Percentiles rank a stretch among this genome's conserved stretches.
These are phyloP conservation scores for Xiphydria camelus DNA, from an alignment of 2,888 invertebrate species.

Conservation along the genomic window DNA sequence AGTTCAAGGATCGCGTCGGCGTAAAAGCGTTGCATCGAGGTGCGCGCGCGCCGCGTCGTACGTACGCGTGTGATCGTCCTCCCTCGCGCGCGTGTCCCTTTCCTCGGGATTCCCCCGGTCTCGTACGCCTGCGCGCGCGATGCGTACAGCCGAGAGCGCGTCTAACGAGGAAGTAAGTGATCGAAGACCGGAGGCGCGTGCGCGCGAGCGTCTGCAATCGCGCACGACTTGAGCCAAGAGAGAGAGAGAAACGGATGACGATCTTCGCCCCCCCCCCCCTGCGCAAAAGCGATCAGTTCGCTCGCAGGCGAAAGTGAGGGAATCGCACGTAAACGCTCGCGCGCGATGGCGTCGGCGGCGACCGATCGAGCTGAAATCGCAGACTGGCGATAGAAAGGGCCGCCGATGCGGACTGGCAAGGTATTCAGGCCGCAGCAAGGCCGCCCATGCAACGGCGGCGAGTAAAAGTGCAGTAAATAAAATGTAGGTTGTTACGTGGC, in stretches of 20 bases:
- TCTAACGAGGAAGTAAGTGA: conserved; percentile 14
- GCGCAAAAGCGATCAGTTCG: too few relatives aligned
- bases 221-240: too few relatives aligned
- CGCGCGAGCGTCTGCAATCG: too few relatives aligned
- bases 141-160: conserved; percentile 4
- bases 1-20: conserved; percentile 17
- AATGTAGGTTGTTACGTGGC: conserved; percentile 48
- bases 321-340: too few relatives aligned
- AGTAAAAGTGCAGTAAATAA: conserved; percentile 49
- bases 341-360: conserved; percentile 1
- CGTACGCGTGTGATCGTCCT: conserved; percentile 2
- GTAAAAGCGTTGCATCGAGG: too few relatives aligned
- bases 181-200: background rate
- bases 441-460: conserved; percentile 30
- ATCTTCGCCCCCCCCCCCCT: too few relatives aligned
- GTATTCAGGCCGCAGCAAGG: conserved; percentile 50
- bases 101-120: background rate
- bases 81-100: too few relatives aligned
- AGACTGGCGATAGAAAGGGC: conserved; percentile 30
- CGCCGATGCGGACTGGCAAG: conserved; percentile 27
- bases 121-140: background rate
- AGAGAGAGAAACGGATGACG: too few relatives aligned
- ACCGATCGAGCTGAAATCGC: conserved; percentile 8
- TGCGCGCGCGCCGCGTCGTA: too few relatives aligned
- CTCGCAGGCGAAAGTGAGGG: too few relatives aligned